Evolutionary conservation across 2,888 invertebrate species (phyloP), one percentile per base, ranked within the genome.

Genomic region (Troides oblongomaculatus): DNA sequence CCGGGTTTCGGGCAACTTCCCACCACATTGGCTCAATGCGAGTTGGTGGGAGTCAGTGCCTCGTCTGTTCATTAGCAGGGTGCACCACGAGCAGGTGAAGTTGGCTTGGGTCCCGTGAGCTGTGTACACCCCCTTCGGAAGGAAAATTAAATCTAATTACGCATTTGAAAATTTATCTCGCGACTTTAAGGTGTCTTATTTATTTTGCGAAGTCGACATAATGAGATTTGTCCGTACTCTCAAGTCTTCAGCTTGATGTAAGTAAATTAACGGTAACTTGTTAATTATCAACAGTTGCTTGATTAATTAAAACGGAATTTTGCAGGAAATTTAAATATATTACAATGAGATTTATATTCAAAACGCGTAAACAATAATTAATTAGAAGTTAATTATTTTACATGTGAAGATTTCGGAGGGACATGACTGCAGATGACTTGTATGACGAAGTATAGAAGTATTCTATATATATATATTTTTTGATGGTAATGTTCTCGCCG

Each of bases 221-320:
- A 65, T 69, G 64, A 69, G 62, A 69, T 69, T 69, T 69, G 64
- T 62, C 64, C 57, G 39, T 65, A 53, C 43, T 57, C 39, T 57
- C 23, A 30, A 61, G 46, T 61, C 57, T 46, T 25, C 56, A 57
- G 56, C 64, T 64, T 25, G 64, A 64, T 61, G 65, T 69, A 69
- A 69, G 56, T 61, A 57, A 62, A 64, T 69, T 69, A 65, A 64
- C 58, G 14, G 25, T 68, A 68, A 68, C 64, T 64, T 68, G 53
- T 68, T 63, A 68, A 59, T 64, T 64, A 64, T 39, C 60, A 60
- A 64, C 59, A 64, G 64, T 60, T 68, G 59, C 60, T 61, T 61
- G 50, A 61, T 64, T 68, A 53, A 60, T 60, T 69, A 61, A 64
- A 43, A 23, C 25, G 8, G 30, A 21, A 69, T 62, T 69, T 69